Conservation (phyloP, 2,113 vertebrate genomes). For the Triplophysa rosa region DNA sequence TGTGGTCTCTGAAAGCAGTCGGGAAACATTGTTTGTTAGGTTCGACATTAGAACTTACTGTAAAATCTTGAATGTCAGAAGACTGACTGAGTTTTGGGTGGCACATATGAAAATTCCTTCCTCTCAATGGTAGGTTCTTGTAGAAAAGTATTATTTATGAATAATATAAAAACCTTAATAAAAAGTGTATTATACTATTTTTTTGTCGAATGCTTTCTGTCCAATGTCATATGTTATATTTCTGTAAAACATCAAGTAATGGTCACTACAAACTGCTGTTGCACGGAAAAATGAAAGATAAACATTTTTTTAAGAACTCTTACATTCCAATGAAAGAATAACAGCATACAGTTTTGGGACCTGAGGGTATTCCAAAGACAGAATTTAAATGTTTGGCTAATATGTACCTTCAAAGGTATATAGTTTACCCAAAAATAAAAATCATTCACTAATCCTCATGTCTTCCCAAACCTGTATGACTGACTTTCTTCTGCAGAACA, state of each 20-base stretch:
- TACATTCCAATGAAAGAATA: no score
- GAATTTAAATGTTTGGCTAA: no score
- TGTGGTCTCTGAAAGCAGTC: constrained; percentile 40
- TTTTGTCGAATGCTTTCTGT: neutral
- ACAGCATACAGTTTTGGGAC: no score
- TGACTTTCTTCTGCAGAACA: no score
- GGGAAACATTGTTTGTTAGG: constrained; percentile 40
- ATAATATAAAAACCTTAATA: constrained; percentile 7
- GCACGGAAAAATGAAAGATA: no score
- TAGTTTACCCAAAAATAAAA: neutral
- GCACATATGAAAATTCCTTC: constrained; percentile 50
- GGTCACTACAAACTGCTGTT: neutral
- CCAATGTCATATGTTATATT: neutral
- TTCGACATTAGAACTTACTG: constrained; percentile 54
- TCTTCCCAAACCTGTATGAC: no score
- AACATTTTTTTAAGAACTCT: no score
- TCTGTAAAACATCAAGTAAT: neutral
- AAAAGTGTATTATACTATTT: neutral
- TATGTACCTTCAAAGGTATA: no score
- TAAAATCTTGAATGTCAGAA: constrained; percentile 58
- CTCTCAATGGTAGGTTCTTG: constrained; percentile 2
- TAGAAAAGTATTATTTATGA: constrained; percentile 20
- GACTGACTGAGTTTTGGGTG: constrained; percentile 59
- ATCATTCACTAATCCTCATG: no score
- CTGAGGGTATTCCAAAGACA: no score